phyloP scores from a whole-genome alignment of 2,888 invertebrate genomes.

The Euspilapteryx auroguttella region DNA sequence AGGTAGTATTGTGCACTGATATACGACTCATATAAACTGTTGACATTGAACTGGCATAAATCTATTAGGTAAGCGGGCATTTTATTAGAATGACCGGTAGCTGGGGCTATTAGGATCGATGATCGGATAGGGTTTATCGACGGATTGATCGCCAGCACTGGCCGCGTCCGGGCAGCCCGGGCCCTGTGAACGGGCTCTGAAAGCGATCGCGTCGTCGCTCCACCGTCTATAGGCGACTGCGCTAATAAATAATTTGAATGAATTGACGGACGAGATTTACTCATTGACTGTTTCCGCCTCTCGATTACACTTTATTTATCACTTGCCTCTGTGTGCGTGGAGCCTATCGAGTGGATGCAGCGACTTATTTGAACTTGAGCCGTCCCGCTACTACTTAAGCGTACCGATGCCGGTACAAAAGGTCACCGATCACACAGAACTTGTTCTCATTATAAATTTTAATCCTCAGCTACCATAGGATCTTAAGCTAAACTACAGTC shows the following conservation, averaged over 20 bases:
- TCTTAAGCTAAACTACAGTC: too few species aligned
- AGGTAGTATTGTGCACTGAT: background rate
- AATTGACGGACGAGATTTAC: conserved; percentile 63
- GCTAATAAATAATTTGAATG: conserved; percentile 63
- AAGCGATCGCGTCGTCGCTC: conserved; percentile 52
- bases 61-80: conserved; percentile 2
- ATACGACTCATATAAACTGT: conserved; percentile 4
- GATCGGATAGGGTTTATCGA: conserved; percentile 8
- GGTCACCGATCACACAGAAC: too few species aligned
- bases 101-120: conserved; percentile 16
- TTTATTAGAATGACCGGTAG: conserved; percentile 3
- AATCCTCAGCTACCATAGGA: too few species aligned
- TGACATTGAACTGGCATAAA: conserved; percentile 4
- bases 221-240: conserved; percentile 54
- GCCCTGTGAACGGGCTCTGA: conserved; percentile 40
- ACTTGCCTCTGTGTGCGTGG: conserved; percentile 29
- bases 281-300: conserved; percentile 60
- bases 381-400: background rate
- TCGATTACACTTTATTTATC: conserved; percentile 61
- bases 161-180: conserved; percentile 30
- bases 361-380: conserved; percentile 1
- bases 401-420: too few species aligned
- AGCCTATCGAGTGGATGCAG: too few species aligned
- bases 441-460: too few species aligned
- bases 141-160: conserved; percentile 16